phyloP scores from a whole-genome alignment of 2,888 invertebrate genomes.

The Caenorhabditis afra region DNA sequence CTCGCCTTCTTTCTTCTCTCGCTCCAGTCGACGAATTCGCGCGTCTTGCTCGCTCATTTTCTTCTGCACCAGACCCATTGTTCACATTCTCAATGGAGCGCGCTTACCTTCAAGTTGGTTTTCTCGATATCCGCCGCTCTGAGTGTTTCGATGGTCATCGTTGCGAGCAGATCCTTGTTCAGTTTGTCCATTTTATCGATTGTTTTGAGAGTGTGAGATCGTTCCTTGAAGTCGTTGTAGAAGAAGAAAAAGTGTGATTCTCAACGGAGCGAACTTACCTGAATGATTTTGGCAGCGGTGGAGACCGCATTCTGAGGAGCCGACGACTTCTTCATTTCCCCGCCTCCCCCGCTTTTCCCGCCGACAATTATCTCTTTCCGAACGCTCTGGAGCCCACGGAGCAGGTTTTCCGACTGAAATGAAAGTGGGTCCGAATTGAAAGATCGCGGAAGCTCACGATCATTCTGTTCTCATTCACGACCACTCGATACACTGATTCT shows the following conservation, averaged over 20 bases:
- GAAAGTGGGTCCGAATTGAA: not conserved
- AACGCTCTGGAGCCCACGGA: conserved; percentile 45
- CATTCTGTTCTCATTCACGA: conserved; percentile 49
- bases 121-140: conserved; percentile 65
- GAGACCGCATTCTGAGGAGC: conserved; percentile 18
- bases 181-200: conserved; percentile 63
- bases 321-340: conserved; percentile 7
- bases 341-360: not conserved
- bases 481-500: conserved; percentile 55
- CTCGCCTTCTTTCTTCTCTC: conserved; percentile 64
- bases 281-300: conserved; percentile 53
- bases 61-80: conserved; percentile 48
- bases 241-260: not conserved
- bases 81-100: not conserved
- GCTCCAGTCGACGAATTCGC: conserved; percentile 61
- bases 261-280: conserved; percentile 3
- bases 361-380: conserved; percentile 31
- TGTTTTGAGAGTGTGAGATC: conserved; percentile 48
- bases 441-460: conserved; percentile 22
- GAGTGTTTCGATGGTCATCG: conserved; percentile 66
- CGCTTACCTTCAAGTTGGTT: conserved; percentile 45
- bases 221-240: conserved; percentile 15
- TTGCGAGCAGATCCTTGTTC: conserved; percentile 63
- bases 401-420: conserved; percentile 56
- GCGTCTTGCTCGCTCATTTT: conserved; percentile 61